Evolutionary conservation across 2,888 invertebrate genomes (phyloP), one percentile per base, ranked within the genome.

Genomic region (Dasypogon diadema): DNA sequence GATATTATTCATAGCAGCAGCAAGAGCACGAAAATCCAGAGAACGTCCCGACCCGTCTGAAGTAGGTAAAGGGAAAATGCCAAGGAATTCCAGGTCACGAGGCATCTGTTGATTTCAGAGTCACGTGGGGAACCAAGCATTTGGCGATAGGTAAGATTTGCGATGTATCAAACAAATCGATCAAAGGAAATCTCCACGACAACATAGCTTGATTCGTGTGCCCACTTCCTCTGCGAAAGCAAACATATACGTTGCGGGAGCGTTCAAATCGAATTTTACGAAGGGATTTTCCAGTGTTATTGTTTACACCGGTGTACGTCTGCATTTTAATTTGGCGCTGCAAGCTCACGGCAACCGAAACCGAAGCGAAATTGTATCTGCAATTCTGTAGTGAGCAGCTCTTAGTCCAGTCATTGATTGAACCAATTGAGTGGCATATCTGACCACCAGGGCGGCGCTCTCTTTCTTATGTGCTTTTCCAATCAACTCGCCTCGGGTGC

Each of bases 81-180:
- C 55, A 56, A 54, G 63, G n/a, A 63, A 58, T 58, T 65, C 56
- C 74, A 26, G 51, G 76, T 76, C 76, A 76, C 76, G 76, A 42
- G 76, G 76, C 76, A 65, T 74, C 55, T 74, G 65, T 60, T 72
- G 60, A 72, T 65, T 63, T 58, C 68, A 26, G 65, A 73, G 73
- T 76, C 76, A 76, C 76, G 76, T 76, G 76, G 74, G 21, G 1
- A 2, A 16, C 22, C 58, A 58, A 58, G 30, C 58, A 60, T 60
- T 60, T 37, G 21, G 21, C n/a, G 37, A 60, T 26, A 56, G 34
- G 18, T 37, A 16, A 37, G 37, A 60, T 2, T 22, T 24, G 22
- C 3, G 55, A 22, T 24, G 24, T 8, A 30, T 1, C 16, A 60
- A 34, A 34, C 14, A 16, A 58, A 58, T 26, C 30, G 30, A 58